These are phyloP conservation scores for Mastacembelus armatus DNA, from an alignment of 2,797 vertebrate species.

Conservation along the genomic window DNA sequence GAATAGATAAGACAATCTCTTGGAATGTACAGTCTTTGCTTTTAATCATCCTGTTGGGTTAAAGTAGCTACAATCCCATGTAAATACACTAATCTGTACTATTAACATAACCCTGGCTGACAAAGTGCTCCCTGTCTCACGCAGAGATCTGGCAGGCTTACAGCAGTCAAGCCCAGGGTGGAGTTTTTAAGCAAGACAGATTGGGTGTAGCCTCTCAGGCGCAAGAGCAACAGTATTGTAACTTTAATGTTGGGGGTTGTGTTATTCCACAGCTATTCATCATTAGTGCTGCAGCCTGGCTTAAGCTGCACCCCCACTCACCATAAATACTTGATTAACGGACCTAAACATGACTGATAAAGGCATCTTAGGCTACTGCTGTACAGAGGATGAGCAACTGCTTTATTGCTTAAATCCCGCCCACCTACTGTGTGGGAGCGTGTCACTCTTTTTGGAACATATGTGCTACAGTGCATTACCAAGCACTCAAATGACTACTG, in stretches of 20 bases:
- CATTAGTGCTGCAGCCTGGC: slow-evolving; percentile 67
- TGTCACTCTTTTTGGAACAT: slow-evolving; percentile 80
- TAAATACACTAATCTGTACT: slow-evolving; percentile 81
- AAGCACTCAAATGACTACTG: slow-evolving; percentile 58
- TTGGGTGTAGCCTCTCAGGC: slow-evolving; percentile 63
- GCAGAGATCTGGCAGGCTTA: slow-evolving; percentile 70
- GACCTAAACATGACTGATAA: slow-evolving; percentile 79
- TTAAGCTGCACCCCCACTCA: slow-evolving; percentile 74
- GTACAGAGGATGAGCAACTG: slow-evolving; percentile 74
- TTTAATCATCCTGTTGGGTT: slow-evolving; percentile 74
- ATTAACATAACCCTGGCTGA: slow-evolving; percentile 72
- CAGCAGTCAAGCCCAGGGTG: slow-evolving; percentile 58
- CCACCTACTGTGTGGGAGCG: slow-evolving; percentile 80
- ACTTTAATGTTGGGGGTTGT: slow-evolving; percentile 70
- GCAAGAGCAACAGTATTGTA: slow-evolving; percentile 61
- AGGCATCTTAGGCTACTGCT: slow-evolving; percentile 68
- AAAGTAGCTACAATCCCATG: slow-evolving; percentile 76
- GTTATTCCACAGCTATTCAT: slow-evolving; percentile 72
- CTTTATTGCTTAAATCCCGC: slow-evolving; percentile 79
- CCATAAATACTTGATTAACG: slow-evolving; percentile 83
- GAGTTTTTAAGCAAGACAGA: slow-evolving; percentile 78
- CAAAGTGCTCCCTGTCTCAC: slow-evolving; percentile 72
- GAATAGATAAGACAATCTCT: slow-evolving; percentile 72
- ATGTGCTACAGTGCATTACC: slow-evolving; percentile 74
- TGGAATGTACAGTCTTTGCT: slow-evolving; percentile 64